These are phyloP conservation scores for Nomada goodeniana DNA, from an alignment of 2,888 invertebrate species.

Conservation along the genomic window DNA sequence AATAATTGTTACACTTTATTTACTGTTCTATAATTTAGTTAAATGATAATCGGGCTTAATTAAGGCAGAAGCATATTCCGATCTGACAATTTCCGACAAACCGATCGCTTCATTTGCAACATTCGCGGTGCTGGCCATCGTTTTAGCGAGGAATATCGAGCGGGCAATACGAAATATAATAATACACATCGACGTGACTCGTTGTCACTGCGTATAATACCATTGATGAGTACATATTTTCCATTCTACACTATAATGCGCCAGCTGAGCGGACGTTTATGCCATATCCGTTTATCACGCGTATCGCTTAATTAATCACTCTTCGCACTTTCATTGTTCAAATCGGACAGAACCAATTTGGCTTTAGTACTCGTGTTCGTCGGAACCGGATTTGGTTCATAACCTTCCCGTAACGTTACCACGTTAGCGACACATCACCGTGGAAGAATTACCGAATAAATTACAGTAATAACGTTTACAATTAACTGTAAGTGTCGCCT, in stretches of 20 bases:
- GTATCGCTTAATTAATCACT: conserved; percentile 60
- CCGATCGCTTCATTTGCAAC: neutral
- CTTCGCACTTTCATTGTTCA: conserved; percentile 56
- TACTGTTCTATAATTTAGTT: too few species aligned
- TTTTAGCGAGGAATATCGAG: neutral
- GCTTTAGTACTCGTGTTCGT: conserved; percentile 46
- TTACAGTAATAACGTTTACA: conserved; percentile 30
- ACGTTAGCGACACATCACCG: conserved; percentile 22
- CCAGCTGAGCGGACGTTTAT: conserved; percentile 38
- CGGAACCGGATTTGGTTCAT: conserved; percentile 28
- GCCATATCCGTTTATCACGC: conserved; percentile 55
- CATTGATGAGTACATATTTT: conserved; percentile 46
- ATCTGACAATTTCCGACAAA: too few species aligned
- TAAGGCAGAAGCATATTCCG: too few species aligned
- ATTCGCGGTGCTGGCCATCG: neutral
- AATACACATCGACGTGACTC: conserved; percentile 35
- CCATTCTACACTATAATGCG: conserved; percentile 38
- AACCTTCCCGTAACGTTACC: conserved; percentile 11
- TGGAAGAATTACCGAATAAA: conserved; percentile 22
- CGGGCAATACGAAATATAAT: conserved; percentile 35
- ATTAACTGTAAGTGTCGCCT: neutral
- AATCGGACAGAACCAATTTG: conserved; percentile 59
- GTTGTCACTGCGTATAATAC: conserved; percentile 41
- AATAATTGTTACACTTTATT: too few species aligned
- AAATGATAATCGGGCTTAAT: too few species aligned